phyloP scores from a whole-genome alignment of 2,113 vertebrate species.

The Crypturellus undulatus region DNA sequence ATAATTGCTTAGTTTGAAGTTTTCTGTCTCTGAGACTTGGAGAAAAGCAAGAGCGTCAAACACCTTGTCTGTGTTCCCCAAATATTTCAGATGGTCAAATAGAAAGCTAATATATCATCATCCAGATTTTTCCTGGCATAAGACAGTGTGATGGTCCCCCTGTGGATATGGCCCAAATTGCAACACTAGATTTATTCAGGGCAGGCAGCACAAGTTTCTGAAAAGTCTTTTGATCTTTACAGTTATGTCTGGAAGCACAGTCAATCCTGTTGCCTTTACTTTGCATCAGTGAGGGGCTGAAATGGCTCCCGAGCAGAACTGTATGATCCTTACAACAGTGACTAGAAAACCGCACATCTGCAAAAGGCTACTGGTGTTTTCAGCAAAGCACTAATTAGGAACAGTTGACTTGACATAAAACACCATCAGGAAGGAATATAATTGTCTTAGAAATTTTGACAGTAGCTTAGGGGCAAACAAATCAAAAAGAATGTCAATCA shows the following conservation, averaged over 20 bases:
- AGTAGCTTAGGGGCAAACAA: neutral
- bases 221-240: neutral
- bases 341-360: neutral
- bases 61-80: neutral
- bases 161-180: fast-evolving
- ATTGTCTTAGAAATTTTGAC: neutral
- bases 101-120: neutral
- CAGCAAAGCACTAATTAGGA: neutral
- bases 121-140: neutral
- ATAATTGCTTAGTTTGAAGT: neutral
- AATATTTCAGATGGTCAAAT: neutral
- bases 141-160: fast-evolving
- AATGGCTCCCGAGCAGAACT: neutral
- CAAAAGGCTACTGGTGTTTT: neutral
- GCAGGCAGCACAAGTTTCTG: neutral
- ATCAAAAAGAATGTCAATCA: neutral
- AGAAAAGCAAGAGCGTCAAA: neutral
- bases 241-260: neutral
- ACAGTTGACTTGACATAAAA: neutral
- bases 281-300: neutral
- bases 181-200: neutral
- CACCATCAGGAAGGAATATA: neutral
- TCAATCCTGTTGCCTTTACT: neutral
- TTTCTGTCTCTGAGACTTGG: neutral
- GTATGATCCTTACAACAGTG: neutral